Conservation (phyloP, 2,113 vertebrate genomes). For the Amazona guildingii region DNA sequence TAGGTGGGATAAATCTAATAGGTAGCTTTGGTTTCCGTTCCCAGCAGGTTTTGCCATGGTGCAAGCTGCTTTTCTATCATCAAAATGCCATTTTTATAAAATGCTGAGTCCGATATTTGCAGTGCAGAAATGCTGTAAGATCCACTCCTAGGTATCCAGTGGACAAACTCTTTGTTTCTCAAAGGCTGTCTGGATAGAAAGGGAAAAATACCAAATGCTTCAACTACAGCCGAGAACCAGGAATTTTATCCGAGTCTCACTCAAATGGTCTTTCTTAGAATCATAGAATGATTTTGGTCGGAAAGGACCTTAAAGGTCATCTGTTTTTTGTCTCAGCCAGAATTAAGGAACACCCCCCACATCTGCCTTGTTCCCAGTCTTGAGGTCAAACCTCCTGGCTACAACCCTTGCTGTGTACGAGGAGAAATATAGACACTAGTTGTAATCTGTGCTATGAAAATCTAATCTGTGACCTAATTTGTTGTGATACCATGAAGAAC, state of each 20-base stretch:
- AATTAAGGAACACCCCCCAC: neutral
- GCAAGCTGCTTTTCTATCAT: neutral
- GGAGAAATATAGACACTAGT: slow-evolving; percentile 9
- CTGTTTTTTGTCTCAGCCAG: neutral
- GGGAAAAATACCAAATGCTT: neutral
- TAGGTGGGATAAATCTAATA: neutral
- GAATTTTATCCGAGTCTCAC: neutral
- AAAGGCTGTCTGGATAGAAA: neutral
- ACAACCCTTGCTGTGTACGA: neutral
- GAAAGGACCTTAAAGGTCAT: neutral
- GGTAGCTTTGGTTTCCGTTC: neutral
- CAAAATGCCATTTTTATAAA: neutral
- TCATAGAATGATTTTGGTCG: neutral
- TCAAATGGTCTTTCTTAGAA: neutral
- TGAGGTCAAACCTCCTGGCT: slow-evolving; percentile 5
- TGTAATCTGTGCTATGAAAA: slow-evolving; percentile 52
- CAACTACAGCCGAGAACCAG: neutral
- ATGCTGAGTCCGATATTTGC: neutral
- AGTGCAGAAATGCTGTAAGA: neutral
- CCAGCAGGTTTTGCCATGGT: neutral
- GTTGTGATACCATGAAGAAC: slow-evolving; percentile 63
- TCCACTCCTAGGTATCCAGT: neutral
- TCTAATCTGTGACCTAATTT: slow-evolving; percentile 70
- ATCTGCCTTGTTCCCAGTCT: neutral
- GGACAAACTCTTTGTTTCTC: neutral